Base-by-base conservation (phyloP, 2,113 vertebrate species). In the Ochotona princeps region DNA sequence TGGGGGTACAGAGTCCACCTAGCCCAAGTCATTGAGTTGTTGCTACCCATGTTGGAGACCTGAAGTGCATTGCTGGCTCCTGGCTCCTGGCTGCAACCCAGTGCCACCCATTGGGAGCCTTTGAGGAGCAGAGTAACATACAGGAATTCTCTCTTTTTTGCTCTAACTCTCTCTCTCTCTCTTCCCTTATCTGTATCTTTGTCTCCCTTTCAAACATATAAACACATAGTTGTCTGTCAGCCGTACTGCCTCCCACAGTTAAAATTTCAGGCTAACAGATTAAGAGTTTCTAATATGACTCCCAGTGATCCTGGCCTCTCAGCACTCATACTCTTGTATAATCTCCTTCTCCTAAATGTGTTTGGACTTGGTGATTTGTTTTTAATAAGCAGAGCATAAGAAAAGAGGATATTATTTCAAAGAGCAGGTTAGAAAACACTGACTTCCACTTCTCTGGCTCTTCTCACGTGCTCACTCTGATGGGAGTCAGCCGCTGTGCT, bases 161-260 rank as follows among this genome's bases (percentile, higher is more conserved):
- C 54, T 54, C 51, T 54, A 11, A 13, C 54, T 57, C 15, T 15
- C 54, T 57, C 18, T 57, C 54, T 18, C 18, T 57, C 54, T 57
- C 18, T 57, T 14, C 18, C 54, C 18, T 18, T 57, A 18, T 57
- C 54, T 57, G 14, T 57, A 17, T 57, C 54, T 57, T 18, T 57
- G 14, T 57, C 18, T 57, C 54, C 54, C 54, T 57, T 18, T 57
- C 54, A 57, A 57, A 57, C 18, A 57, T 18, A 57, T 20, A 57
- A 57, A 57, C 54, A 57, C 14, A 57, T n/a, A 75, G 23, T 70
- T 92, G 51, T 72, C 88, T 93, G 23, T 73, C 30, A 87, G n/a
- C n/a, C 69, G 61, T 72, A 74, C 51, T 87, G n/a, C 88, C 28
- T 74, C 3, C 14, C 8, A 67, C 0, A 66, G n/a, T 73, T 87